phyloP scores from a whole-genome alignment of 1,140 invertebrate species.

The Drosophila erecta region DNA sequence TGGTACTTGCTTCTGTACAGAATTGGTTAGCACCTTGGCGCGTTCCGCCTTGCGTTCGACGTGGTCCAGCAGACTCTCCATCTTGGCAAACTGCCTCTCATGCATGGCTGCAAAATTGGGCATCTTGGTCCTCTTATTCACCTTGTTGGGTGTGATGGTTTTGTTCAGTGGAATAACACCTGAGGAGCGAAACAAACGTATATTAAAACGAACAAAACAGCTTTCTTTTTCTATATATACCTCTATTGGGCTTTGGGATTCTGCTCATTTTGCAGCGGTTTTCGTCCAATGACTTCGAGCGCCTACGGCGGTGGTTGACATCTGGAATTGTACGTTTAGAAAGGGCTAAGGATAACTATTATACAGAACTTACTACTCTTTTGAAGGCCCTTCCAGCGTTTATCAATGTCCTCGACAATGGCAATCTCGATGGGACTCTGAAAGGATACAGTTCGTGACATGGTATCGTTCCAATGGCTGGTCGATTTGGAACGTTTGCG shows the following conservation, averaged over 20 bases:
- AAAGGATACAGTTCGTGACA: conserved; percentile 55
- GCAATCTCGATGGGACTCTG: conserved; percentile 55
- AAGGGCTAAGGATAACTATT: background rate
- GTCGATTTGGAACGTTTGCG: conserved; percentile 61
- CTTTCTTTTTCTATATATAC: background rate
- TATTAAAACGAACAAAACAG: background rate
- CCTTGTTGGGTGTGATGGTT: conserved; percentile 36
- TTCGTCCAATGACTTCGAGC: conserved; percentile 67
- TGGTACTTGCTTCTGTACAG: conserved; percentile 37
- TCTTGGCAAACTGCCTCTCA: conserved; percentile 87
- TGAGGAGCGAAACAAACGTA: background rate
- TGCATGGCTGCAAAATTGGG: conserved; percentile 89
- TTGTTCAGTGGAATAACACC: conserved; percentile 11
- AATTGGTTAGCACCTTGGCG: conserved; percentile 82
- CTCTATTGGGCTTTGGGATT: conserved; percentile 58
- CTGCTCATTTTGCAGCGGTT: conserved; percentile 5
- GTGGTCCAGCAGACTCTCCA: conserved; percentile 88
- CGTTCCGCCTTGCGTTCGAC: conserved; percentile 85
- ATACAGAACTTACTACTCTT: conserved; percentile 42
- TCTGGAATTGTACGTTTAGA: conserved; percentile 29
- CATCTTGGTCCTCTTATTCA: conserved; percentile 84
- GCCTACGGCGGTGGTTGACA: conserved; percentile 64
- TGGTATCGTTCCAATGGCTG: conserved; percentile 17
- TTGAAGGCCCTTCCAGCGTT: conserved; percentile 31
- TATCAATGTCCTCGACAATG: conserved; percentile 42